phyloP scores from a whole-genome alignment of 1,140 invertebrate species.

The Aphelinus atriplicis region DNA sequence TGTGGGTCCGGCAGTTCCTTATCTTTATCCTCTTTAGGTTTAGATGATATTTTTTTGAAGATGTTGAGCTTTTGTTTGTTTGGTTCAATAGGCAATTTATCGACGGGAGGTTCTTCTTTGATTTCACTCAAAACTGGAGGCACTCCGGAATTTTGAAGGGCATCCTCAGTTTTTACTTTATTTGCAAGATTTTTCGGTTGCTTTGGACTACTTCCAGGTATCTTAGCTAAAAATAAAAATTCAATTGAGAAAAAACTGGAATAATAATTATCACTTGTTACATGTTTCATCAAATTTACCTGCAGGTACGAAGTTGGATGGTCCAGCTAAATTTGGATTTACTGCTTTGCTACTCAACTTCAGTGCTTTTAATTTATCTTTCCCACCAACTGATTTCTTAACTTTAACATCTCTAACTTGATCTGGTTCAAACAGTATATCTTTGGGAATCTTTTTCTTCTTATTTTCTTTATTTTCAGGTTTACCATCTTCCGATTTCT shows the following conservation, averaged over 20 bases:
- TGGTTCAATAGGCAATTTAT: constrained; percentile 79
- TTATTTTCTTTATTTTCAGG: constrained; percentile 72
- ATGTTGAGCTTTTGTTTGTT: constrained; percentile 86
- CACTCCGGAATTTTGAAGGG: neutral
- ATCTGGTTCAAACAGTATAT: constrained; percentile 63
- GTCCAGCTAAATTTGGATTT: constrained; percentile 50
- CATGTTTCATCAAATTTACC: constrained; percentile 28
- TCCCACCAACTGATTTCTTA: constrained; percentile 67
- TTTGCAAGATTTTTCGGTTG: constrained; percentile 21
- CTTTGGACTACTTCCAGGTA: constrained; percentile 26
- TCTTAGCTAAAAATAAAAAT: constrained; percentile 23
- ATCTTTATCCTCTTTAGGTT: constrained; percentile 72
- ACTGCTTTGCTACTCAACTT: constrained; percentile 56
- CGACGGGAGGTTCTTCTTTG: constrained; percentile 63
- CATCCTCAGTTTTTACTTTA: constrained; percentile 56
- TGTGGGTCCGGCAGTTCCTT: constrained; percentile 47
- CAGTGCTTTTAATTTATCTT: constrained; percentile 69
- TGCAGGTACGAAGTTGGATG: constrained; percentile 21
- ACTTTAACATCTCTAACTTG: constrained; percentile 62
- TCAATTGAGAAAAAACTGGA: neutral
- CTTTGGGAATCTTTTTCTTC: constrained; percentile 74
- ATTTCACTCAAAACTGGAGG: constrained; percentile 44
- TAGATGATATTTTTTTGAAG: constrained; percentile 85
- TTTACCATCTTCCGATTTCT: constrained; percentile 70
- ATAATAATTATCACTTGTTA: neutral